Conservation (phyloP, 1,140 invertebrate species). For the Muscidifurax raptorellus region DNA sequence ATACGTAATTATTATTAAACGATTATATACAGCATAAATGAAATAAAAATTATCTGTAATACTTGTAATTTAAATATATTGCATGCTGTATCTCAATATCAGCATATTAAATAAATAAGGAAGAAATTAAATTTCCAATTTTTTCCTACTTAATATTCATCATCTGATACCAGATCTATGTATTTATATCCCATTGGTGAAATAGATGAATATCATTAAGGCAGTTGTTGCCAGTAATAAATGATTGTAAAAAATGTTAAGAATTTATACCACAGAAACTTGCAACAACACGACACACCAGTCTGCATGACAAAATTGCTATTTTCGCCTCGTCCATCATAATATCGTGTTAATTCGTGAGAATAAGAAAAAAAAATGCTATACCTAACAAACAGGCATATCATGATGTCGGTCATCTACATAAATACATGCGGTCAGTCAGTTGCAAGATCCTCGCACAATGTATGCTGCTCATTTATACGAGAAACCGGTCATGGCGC, state of each 20-base stretch:
- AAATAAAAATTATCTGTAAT: background rate
- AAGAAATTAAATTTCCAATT: background rate
- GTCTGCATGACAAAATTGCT: too few relatives aligned
- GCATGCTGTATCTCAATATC: background rate
- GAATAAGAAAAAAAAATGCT: background rate
- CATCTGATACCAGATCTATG: background rate
- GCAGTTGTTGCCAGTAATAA: background rate
- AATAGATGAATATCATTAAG: background rate
- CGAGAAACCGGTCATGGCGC: background rate
- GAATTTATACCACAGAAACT: too few relatives aligned
- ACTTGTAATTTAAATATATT: background rate
- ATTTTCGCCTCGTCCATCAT: background rate
- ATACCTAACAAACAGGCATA: background rate
- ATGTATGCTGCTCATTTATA: background rate
- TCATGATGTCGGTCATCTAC: background rate
- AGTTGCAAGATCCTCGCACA: background rate
- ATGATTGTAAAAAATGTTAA: too few relatives aligned
- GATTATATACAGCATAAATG: too few relatives aligned
- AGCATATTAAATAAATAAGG: too few relatives aligned
- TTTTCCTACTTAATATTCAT: background rate
- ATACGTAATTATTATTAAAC: too few relatives aligned
- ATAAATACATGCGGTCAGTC: background rate
- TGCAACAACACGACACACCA: too few relatives aligned
- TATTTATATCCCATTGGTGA: background rate
- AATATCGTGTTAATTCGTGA: background rate